Evolutionary conservation across 2,113 vertebrate genomes (phyloP).

Genomic region (Neogale vison): DNA sequence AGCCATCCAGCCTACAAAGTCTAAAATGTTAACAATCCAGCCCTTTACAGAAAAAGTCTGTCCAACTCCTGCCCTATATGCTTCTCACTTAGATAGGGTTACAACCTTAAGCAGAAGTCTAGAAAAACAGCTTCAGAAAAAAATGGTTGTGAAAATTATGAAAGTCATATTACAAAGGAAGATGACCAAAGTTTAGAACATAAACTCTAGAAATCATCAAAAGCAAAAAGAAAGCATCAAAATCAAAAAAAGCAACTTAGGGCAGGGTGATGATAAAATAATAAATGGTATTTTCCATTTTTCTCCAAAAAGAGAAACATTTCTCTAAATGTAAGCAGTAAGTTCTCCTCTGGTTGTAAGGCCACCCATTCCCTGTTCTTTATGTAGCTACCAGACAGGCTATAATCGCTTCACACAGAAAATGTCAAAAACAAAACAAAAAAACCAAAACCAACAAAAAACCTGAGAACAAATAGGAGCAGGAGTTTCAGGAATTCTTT

Average conservation of each 20-base stretch:
- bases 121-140: slow-evolving; percentile 19
- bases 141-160: not conserved
- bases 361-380: not conserved
- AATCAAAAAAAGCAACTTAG: not conserved
- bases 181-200: slow-evolving; percentile 21
- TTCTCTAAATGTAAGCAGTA: not conserved
- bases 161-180: slow-evolving; percentile 42
- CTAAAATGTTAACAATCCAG: slow-evolving; percentile 13
- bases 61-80: not conserved
- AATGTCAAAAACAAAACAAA: not conserved
- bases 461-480: not conserved
- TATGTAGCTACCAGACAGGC: not conserved
- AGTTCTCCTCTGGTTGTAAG: slow-evolving; percentile 34
- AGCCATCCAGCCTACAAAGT: not conserved
- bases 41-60: not conserved
- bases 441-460: not conserved
- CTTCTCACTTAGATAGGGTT: not conserved
- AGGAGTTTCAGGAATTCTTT: not conserved
- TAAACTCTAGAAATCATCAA: not conserved
- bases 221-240: too few relatives aligned
- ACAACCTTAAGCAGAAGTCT: not conserved
- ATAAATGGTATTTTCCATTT: slow-evolving; percentile 14
- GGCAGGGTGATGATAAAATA: slow-evolving; percentile 14
- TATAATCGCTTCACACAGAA: not conserved
- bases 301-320: slow-evolving; percentile 11